Evolutionary conservation across 2,797 vertebrate genomes (phyloP), one percentile per base, ranked within the genome.

Genomic region (Paguma larvata): DNA sequence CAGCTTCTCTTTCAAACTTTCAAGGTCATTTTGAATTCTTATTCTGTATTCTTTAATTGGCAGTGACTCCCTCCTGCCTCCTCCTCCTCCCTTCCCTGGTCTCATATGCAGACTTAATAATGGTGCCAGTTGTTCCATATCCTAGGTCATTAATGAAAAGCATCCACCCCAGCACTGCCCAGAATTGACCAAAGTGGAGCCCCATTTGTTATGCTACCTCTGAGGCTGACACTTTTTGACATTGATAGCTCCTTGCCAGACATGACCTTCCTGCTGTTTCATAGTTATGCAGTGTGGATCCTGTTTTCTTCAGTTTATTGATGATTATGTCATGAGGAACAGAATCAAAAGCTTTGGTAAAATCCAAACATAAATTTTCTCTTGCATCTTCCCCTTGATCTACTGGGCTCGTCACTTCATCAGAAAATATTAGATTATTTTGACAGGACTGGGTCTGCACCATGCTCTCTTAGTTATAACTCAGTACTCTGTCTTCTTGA

Each of bases 271-370:
- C n/a, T 94, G 88, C 53, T 25, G 6, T 68, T 95, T 86, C 72
- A 23, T 38, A 75, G 82, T 90, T 85, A 21, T 92, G 73, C 85
- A 82, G 78, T 1, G 38, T 41, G 25, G 67, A 79, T 96, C 78
- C 78, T 68, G 0, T 96, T 96, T 96, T 96, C n/a, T 91, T 88
- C 62, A 34, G 53, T 75, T 85, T 98, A 95, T 98, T 97, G 97
- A 96, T 96, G 96, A 94, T 92, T 80, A 84, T 97, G 92, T 95
- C 87, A 72, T 41, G 87, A 92, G 59, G 79, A 86, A 80, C 62
- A 94, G 87, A 96, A 95, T 95, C 92, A 92, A 95, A 89, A 97
- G 83, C 94, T 97, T 96, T 95, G 73, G 51, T 85, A 68, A 95
- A 90, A 85, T 80, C n/a, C 82, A 44, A 94, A 92, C 86, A 89